Percentiles rank a stretch among this genome's conserved stretches.
These are phyloP conservation scores for Bombus haemorrhoidalis DNA, from an alignment of 1,140 invertebrate genomes.

Conservation along the genomic window DNA sequence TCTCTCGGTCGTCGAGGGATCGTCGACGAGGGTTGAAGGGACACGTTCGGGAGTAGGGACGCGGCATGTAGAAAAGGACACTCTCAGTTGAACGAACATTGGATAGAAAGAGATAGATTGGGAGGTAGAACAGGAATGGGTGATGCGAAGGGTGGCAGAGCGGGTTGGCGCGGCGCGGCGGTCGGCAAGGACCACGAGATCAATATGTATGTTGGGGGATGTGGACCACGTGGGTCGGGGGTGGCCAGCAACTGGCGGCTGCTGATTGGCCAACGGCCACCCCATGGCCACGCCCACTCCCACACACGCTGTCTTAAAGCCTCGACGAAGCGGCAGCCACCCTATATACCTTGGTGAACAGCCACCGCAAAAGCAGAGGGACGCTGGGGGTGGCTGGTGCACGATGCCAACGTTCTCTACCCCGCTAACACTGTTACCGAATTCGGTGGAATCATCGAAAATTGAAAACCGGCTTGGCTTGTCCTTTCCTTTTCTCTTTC, in stretches of 20 bases:
- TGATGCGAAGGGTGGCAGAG: conserved; percentile 1
- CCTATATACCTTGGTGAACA: conserved; percentile 57
- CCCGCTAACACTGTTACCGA: conserved; percentile 76
- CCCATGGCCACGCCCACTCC: conserved; percentile 81
- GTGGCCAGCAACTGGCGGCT: conserved; percentile 77
- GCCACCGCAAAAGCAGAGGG: conserved; percentile 54
- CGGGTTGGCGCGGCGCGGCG: conserved; percentile 67
- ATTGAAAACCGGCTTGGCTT: conserved; percentile 77
- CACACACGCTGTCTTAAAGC: conserved; percentile 82
- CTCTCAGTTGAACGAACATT: conserved; percentile 29
- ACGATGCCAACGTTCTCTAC: conserved; percentile 61
- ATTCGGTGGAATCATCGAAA: conserved; percentile 82
- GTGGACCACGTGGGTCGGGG: conserved; percentile 81
- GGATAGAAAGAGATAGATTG: neutral
- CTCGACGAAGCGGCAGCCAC: conserved; percentile 62
- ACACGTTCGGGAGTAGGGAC: neutral
- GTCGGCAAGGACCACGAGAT: conserved; percentile 81
- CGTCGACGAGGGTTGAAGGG: conserved; percentile 28
- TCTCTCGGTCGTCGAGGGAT: conserved; percentile 15
- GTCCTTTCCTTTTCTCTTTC: neutral
- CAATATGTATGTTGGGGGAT: conserved; percentile 83
- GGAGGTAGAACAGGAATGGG: neutral
- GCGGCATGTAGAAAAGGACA: too few species aligned
- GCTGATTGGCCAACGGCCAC: conserved; percentile 82
- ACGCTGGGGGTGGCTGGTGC: conserved; percentile 40